Base-by-base conservation (phyloP, 1,140 invertebrate genomes). In the Drosophila suzukii region DNA sequence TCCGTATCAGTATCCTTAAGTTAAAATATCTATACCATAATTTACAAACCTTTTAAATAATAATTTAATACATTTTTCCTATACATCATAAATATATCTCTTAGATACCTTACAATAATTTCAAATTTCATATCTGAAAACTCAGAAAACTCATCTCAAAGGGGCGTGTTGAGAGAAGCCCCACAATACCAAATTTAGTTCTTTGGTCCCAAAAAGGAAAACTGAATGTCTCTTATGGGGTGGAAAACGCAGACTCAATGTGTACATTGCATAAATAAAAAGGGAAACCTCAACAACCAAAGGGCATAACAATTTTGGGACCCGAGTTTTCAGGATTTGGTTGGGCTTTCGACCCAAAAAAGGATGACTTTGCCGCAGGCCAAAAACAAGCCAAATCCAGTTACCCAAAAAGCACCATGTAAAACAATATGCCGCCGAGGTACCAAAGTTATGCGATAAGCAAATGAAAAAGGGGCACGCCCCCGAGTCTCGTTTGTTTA, bases 341-440 rank as follows among this genome's bases (percentile, higher is more conserved):
- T 51, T 36, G 15, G 50, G 15, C 43, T 24, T 59, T 34, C 15
- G 34, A 55, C 60, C 30, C 50, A 44, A 55, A 63, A 57, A 38
- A 32, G 32, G 32, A 24, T 53, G 49, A 65, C 24, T 71, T 38
- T 36, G 54, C 80, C 50, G 46, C 39, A 20, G 56, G 56, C 47
- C 15, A 50, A 34, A 63, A 57, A 70, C 67, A 58, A 46, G 46
- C 36, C 46, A 24, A 79, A 82, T 79, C 63, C 75, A 72, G 79
- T 82, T 79, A 82, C 58, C 68, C 65, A 59, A 47, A 60, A 34
- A 49, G 41, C 41, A 51, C 34, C 65, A 66, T 82, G 80, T 68
- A 49, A 57, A 75, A 75, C 80, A 82, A 82, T 60, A 79, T 67
- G 61, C 65, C 53, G 12, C 46, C 51, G 30, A 2, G 20, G 27